phyloP scores from a whole-genome alignment of 2,888 invertebrate species.

The Drosophila suboccidentalis region DNA sequence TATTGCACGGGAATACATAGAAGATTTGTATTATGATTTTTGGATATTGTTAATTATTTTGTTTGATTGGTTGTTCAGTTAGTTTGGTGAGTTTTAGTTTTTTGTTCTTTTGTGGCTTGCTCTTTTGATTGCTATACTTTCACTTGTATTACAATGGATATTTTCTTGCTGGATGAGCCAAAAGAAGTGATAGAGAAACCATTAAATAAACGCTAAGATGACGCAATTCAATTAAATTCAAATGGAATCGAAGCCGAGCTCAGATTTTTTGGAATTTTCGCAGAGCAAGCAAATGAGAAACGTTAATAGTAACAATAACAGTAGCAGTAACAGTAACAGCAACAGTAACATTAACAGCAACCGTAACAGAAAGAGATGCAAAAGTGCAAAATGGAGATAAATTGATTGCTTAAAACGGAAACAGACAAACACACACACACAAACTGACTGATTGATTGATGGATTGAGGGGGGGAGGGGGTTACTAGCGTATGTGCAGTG shows the following conservation, averaged over 20 bases:
- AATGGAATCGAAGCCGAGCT: constrained; percentile 20
- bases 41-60: constrained; percentile 42
- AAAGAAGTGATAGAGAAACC: constrained; percentile 68
- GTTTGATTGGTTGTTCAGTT: constrained; percentile 53
- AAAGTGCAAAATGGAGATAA: constrained; percentile 10
- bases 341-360: constrained; percentile 11
- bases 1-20: constrained; percentile 73
- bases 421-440: constrained; percentile 22
- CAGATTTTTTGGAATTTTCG: constrained; percentile 34
- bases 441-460: constrained; percentile 5
- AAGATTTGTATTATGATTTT: constrained; percentile 76
- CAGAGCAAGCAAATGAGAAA: constrained; percentile 80
- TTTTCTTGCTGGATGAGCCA: constrained; percentile 76
- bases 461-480: constrained; percentile 1
- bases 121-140: constrained; percentile 79
- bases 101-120: constrained; percentile 61
- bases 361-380: constrained; percentile 11
- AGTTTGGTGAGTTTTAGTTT: constrained; percentile 56
- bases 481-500: constrained; percentile 84
- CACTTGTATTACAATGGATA: constrained; percentile 83
- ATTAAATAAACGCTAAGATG: constrained; percentile 54
- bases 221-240: constrained; percentile 16
- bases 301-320: constrained; percentile 20
- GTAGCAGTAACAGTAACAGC: constrained; percentile 1
- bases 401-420: constrained; percentile 6